Evolutionary conservation across 1,140 invertebrate species (phyloP), one percentile per base, ranked within the genome.

Genomic region (Megathymus violae): DNA sequence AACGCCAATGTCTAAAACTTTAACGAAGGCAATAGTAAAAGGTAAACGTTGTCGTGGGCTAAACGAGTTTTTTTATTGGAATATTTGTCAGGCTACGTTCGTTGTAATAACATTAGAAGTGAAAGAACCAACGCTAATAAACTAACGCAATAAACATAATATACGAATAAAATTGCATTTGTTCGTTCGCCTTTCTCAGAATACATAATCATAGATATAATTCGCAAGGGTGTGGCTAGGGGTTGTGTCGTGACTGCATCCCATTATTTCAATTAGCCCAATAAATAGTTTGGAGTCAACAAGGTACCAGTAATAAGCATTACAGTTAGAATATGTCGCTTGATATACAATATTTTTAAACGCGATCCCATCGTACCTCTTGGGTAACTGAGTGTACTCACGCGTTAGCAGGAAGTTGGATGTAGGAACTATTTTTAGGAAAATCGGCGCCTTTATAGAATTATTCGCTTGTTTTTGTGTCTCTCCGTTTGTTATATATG

Each of bases 281-380:
- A 78, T 80, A 78, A 80, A 80, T 78, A 78, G 51, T 69, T 67
- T 65, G 66, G 58, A 69, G 66, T 72, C 65, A 69, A 64, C 69
- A 60, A 58, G 40, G 51, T 31, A 64, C 41, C 61, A 34, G 64
- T 71, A 75, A 74, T 71, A 74, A 68, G 64, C 63, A 75, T 73
- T 77, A 75, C 68, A 66, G 69, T 74, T 69, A 69, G 62, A 69
- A 60, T 77, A 74, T 69, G 75, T 66, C 36, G 44, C 64, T 67
- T 78, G 78, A 80, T 80, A 69, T 72, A 80, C 73, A 78, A 76
- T 78, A 76, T 70, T 74, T 78, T 71, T 71, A 65, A 76, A 76
- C 68, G 72, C 61, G 54, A 71, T 71, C 38, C 65, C 44, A 52
- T 43, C 50, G 65, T 52, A 56, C 17, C 44, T 63, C 40, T 52